Base-by-base conservation (phyloP, 2,113 vertebrate species). In the Lepidothrix coronata region DNA sequence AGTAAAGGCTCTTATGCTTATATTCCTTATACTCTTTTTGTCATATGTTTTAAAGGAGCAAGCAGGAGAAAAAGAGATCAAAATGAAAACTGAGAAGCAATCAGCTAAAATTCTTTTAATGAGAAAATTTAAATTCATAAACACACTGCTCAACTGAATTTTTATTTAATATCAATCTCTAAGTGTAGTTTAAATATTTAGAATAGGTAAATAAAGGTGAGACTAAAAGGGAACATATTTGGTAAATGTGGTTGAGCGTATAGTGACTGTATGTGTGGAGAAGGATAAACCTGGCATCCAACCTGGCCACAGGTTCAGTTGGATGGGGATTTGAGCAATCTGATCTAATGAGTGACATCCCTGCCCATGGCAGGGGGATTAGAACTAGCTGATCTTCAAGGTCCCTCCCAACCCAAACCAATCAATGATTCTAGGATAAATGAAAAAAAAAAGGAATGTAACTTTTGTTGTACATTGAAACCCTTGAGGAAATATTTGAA, bases 401-500 rank as follows among this genome's bases (percentile, higher is more conserved):
- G 14, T 55, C 17, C 25, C 0, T 5, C 14, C 14, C n/a, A 62
- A 31, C 5, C 17, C 11, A 54, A 62, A 31, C 55, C 30, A 35
- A 54, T 27, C 27, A 33, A 12, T 35, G 48, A 43, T 35, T 55
- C 48, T 35, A 43, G 31, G 14, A 70, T 61, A 94, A 78, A 88
- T 62, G 6, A 62, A 85, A 76, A 76, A 80, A n/a, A 73, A 78
- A 65, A 48, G n/a, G 17, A 49, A 44, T 30, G 6, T 43, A 5
- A 41, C 51, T 68, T 67, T 65, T 75, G 39, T 73, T 94, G 61
- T 92, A 46, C 37, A 65, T 11, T 95, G 61, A 79, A 59, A 71
- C 27, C 80, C 44, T 92, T 86, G 85, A 76, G 55, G 87, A 96
- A 97, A 89, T 88, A 88, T 77, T 91, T 96, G 88, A 96, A 91